Conservation (phyloP, 2,113 vertebrate species). For the Nematolebias whitei region DNA sequence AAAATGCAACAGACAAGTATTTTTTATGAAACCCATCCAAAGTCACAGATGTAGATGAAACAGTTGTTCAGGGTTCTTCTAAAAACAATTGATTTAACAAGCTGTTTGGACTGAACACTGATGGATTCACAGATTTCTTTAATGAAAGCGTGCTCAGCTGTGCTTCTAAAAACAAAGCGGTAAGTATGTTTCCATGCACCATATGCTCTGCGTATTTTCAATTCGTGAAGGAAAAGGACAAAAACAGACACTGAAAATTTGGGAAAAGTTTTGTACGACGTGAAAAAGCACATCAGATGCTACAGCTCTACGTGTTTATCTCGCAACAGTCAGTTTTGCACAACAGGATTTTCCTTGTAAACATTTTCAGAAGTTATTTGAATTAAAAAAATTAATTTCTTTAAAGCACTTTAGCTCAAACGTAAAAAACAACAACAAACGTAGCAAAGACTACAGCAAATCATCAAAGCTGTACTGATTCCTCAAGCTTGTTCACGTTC, state of each 20-base stretch:
- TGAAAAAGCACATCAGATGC: not conserved
- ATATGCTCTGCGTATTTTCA: constrained; percentile 1
- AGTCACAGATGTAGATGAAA: not conserved
- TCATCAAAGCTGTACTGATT: too few species aligned
- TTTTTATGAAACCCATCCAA: constrained; percentile 10
- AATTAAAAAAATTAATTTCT: too few species aligned
- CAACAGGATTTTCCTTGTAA: not conserved
- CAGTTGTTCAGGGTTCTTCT: not conserved
- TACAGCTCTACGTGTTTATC: not conserved
- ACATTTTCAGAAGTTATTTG: not conserved
- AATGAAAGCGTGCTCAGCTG: not conserved
- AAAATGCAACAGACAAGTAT: constrained; percentile 20
- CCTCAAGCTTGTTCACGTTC: too few species aligned
- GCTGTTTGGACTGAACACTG: too few species aligned
- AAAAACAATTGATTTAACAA: not conserved
- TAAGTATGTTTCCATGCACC: not conserved
- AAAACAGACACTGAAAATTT: too few species aligned
- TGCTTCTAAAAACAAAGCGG: not conserved
- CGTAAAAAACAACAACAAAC: too few species aligned
- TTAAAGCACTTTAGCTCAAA: not conserved
- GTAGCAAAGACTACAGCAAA: too few species aligned
- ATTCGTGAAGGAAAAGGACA: not conserved
- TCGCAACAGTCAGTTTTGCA: not conserved
- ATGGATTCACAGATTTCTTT: not conserved
- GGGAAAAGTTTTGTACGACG: not conserved